Base-by-base conservation (phyloP, 2,113 vertebrate species). In the Oncorhynchus gorbuscha region DNA sequence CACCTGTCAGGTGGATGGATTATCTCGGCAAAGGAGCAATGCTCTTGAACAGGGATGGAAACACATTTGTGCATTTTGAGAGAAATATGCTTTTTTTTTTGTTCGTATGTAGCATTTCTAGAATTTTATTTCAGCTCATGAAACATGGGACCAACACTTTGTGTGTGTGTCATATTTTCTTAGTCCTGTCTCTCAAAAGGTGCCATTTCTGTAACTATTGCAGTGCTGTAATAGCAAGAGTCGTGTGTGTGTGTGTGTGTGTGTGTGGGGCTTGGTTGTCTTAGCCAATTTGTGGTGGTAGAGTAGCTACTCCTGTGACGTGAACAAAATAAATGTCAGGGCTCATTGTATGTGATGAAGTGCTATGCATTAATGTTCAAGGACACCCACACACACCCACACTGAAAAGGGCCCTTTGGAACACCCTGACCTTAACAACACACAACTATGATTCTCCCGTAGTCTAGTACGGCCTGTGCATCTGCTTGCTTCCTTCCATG, bases 401-500 rank as follows among this genome's bases (percentile, higher is more conserved):
- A 39, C 39, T 9, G 39, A 39, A 39, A 39, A 39, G 39, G 7
- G 39, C 39, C 39, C 39, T 39, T 9, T 39, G 39, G 39, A 39
- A 9, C 39, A 39, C 8, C 8, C 8, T 45, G 39, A 45, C 39
- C 39, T 45, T 45, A 45, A 3, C 39, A 45, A 11, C 39, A 45
- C 39, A 45, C 3, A 7, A 39, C 39, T 45, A 45, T 11, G 39
- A 11, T 11, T 45, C 39, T 11, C 39, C 9, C 3, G n/a, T 22
- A 62, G 59, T 22, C 8, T 11, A 45, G 8, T 11, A 45, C 9
- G 9, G 39, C 9, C 6, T 62, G 20, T 24, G 8, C 8, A 22
- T 62, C 5, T 22, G 79, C 87, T 81, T 76, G 80, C 84, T 86
- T 86, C 71, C 79, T 83, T 84, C 83, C 83, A 75, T 86, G 80